Percentiles rank a stretch among this genome's conserved stretches.
Conservation (phyloP, 2,113 vertebrate species). For the Erpornis zantholeuca region DNA sequence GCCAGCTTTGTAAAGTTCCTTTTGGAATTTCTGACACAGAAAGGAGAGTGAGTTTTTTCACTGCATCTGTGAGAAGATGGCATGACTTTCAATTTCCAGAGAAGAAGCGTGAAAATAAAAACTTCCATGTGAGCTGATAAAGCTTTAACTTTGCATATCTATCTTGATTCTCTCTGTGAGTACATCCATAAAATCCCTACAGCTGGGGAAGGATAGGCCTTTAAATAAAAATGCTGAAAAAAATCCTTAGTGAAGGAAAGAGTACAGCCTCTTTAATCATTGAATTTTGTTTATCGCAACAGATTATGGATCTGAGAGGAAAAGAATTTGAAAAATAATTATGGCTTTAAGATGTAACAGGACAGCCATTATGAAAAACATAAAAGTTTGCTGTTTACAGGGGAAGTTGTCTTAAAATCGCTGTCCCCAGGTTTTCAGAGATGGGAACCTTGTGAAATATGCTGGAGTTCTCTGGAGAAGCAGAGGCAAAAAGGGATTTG, state of each 20-base stretch:
- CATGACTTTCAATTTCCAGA: not conserved
- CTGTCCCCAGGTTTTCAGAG: not conserved
- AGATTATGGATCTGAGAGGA: not conserved
- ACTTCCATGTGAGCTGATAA: not conserved
- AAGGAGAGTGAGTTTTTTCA: not conserved
- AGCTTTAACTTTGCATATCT: not conserved
- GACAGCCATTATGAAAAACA: not conserved
- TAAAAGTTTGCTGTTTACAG: not conserved
- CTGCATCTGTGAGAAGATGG: not conserved
- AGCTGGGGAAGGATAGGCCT: not conserved
- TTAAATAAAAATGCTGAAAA: conserved; percentile 43
- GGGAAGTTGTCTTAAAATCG: not conserved
- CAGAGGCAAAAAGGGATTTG: not conserved
- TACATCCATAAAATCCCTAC: conserved; percentile 4
- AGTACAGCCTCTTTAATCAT: not conserved
- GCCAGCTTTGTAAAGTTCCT: conserved; percentile 1
- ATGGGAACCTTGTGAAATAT: not conserved
- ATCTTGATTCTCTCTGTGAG: not conserved
- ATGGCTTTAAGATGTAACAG: not conserved
- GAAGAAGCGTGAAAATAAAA: not conserved
- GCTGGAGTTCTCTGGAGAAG: not conserved
- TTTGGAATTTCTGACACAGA: conserved; percentile 17
- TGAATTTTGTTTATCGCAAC: not conserved
- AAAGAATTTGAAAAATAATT: not conserved
- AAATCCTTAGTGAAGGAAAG: not conserved